These are phyloP conservation scores for Melanotaenia boesemani DNA, from an alignment of 2,797 vertebrate genomes.

Conservation along the genomic window DNA sequence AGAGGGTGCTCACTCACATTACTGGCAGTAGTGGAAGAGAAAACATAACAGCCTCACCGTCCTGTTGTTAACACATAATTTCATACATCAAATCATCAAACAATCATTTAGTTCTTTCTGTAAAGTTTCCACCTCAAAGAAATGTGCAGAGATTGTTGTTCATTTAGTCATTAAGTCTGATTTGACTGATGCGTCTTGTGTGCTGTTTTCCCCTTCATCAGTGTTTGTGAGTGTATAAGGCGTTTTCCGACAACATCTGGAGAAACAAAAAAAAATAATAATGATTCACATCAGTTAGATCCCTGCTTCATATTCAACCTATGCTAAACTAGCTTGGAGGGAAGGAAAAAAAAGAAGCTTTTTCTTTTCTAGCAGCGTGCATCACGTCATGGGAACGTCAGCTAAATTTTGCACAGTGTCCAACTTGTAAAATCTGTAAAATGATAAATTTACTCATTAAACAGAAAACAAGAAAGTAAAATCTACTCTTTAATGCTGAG, in stretches of 20 bases:
- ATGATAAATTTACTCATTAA: too few species aligned
- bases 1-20: too few species aligned
- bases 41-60: too few species aligned
- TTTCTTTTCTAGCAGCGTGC: too few species aligned
- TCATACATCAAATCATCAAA: neutral
- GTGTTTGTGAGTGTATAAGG: slow-evolving; percentile 14
- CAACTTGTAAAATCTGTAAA: too few species aligned
- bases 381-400: too few species aligned
- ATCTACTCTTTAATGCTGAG: too few species aligned
- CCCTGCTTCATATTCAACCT: neutral
- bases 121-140: neutral
- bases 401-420: too few species aligned
- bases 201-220: slow-evolving; percentile 40
- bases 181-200: neutral
- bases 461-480: too few species aligned
- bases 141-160: neutral
- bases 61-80: neutral
- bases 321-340: neutral
- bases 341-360: neutral
- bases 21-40: too few species aligned
- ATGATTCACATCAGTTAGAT: neutral
- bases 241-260: slow-evolving; percentile 64
- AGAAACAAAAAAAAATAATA: neutral
- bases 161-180: neutral
- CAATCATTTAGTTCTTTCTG: neutral